A percentile compares a stretch with the other conserved stretches of the same genome.
Conservation (phyloP, 2,797 vertebrate genomes). For the Adelosebastes latens region DNA sequence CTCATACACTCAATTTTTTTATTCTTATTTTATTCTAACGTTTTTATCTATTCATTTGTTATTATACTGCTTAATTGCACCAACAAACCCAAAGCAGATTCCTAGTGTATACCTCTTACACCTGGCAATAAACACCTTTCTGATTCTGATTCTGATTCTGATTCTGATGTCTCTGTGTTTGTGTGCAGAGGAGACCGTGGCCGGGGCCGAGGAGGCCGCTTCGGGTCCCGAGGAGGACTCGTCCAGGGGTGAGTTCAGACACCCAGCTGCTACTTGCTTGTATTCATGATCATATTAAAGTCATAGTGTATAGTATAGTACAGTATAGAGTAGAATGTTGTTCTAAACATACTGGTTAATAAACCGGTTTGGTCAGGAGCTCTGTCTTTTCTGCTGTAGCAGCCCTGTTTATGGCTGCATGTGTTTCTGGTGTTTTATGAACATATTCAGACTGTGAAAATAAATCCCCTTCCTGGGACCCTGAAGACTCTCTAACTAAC, state of each 20-base stretch:
- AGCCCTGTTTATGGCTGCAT: not conserved
- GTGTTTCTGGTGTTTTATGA: not conserved
- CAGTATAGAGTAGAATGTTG: no score
- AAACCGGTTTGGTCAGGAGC: not conserved
- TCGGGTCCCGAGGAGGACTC: slow-evolving; percentile 91
- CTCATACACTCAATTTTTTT: no score
- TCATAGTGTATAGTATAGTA: not conserved
- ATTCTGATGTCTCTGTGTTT: not conserved
- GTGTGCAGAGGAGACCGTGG: slow-evolving; percentile 92
- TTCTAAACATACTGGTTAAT: not conserved
- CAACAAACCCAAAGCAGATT: no score
- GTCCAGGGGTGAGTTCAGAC: slow-evolving; percentile 88
- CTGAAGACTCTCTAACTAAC: not conserved
- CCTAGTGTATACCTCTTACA: no score
- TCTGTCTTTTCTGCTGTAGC: not conserved
- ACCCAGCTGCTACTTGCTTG: slow-evolving; percentile 50
- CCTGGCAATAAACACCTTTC: no score
- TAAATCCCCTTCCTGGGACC: not conserved
- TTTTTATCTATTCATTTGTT: no score
- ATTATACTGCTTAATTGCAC: no score
- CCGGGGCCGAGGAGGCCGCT: slow-evolving; percentile 93
- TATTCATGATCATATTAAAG: not conserved
- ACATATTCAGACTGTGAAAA: not conserved
- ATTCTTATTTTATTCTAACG: no score
- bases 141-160: no score